Conservation (phyloP, 2,888 invertebrate genomes). For the Parelbella ahira region DNA sequence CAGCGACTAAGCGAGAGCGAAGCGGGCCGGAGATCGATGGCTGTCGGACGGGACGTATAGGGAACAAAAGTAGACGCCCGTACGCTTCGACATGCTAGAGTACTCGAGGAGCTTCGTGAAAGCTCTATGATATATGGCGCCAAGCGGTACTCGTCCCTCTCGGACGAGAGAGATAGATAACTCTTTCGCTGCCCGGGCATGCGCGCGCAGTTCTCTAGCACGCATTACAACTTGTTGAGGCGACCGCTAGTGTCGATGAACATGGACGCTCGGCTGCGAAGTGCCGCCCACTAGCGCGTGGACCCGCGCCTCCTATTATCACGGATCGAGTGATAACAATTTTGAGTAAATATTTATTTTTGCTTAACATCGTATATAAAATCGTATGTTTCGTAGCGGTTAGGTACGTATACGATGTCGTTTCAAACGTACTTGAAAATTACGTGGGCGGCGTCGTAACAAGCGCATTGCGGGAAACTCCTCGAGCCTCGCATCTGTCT, state of each 20-base stretch:
- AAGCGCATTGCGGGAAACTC: conserved; percentile 6
- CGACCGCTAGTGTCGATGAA: conserved; percentile 19
- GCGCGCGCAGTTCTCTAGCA: conserved; percentile 45
- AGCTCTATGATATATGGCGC: conserved; percentile 21
- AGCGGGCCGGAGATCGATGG: conserved; percentile 11
- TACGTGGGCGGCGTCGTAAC: no score
- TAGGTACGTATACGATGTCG: no score
- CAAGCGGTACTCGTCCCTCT: conserved; percentile 3
- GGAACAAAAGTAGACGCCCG: conserved; percentile 6
- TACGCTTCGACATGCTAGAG: not conserved
- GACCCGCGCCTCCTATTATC: no score
- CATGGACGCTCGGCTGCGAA: conserved; percentile 18
- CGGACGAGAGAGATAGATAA: conserved; percentile 28
- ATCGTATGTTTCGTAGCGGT: no score
- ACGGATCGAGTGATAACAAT: no score
- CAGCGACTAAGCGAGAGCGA: not conserved
- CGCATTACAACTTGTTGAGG: conserved; percentile 46
- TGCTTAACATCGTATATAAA: no score
- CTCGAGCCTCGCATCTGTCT: no score
- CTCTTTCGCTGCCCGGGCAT: conserved; percentile 30
- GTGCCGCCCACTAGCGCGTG: conserved; percentile 12
- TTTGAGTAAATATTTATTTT: no score
- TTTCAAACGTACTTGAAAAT: no score
- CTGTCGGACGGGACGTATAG: not conserved
- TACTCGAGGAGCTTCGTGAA: conserved; percentile 9